phyloP scores from a whole-genome alignment of 1,140 invertebrate species.

The Drosophila subpulchrella region DNA sequence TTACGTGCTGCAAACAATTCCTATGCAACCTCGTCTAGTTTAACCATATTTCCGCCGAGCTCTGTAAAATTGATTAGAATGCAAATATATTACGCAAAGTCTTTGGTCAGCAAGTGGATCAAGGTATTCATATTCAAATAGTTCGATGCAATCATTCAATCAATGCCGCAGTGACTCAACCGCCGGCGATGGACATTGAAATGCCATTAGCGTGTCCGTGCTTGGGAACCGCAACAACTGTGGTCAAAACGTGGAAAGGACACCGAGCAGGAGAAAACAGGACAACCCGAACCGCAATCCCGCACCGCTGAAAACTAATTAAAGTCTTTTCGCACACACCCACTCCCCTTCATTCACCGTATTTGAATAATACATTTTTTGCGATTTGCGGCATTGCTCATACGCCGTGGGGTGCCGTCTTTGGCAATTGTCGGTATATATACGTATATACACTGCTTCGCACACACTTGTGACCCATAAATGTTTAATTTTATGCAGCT shows the following conservation, averaged over 20 bases:
- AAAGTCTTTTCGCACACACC: slow-evolving; percentile 36
- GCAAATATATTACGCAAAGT: slow-evolving; percentile 5
- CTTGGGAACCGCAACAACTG: slow-evolving; percentile 67
- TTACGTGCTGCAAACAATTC: no score
- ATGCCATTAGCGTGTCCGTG: slow-evolving; percentile 69
- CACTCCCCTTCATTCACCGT: neutral
- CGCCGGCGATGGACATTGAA: slow-evolving; percentile 54
- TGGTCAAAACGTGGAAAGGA: slow-evolving; percentile 41
- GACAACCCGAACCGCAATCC: slow-evolving; percentile 31
- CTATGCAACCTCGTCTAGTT: no score
- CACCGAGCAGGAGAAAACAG: slow-evolving; percentile 32
- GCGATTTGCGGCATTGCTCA: slow-evolving; percentile 50
- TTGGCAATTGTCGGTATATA: slow-evolving; percentile 14
- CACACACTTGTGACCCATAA: slow-evolving; percentile 40
- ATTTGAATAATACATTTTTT: slow-evolving; percentile 55
- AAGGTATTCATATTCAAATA: slow-evolving; percentile 39
- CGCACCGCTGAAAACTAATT: slow-evolving; percentile 69
- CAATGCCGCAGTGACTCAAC: slow-evolving; percentile 34
- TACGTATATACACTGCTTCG: neutral
- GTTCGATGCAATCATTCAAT: slow-evolving; percentile 39
- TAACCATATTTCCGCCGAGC: no score
- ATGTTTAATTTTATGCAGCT: slow-evolving; percentile 49
- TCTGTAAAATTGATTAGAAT: neutral
- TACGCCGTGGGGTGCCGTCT: slow-evolving; percentile 18
- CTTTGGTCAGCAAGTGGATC: neutral